Evolutionary conservation across 2,797 vertebrate species (phyloP), one percentile per base, ranked within the genome.

Genomic region (Gymnodraco acuticeps): DNA sequence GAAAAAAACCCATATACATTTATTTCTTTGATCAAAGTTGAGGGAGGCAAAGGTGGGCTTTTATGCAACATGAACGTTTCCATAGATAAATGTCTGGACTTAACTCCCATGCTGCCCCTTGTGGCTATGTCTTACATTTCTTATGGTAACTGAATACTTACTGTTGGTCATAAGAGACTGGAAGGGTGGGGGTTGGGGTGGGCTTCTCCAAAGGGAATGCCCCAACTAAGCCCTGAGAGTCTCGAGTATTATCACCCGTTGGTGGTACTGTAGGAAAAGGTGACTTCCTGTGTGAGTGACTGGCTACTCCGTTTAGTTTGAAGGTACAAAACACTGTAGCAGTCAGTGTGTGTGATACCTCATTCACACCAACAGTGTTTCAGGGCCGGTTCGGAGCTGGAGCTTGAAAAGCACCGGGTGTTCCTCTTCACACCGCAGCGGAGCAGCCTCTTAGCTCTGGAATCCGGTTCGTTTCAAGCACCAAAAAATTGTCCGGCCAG

Each of bases 171-270:
- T 73, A 66, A 70, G 71, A 46, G 50, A 46, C 48, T 12, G 2
- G 5, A 14, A 41, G 31, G 43, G 11, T 8, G 43, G 64, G 38
- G 48, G 50, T 11, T 11, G 43, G 64, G 38, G 46, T 11, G 60
- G 23, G 51, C 19, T 80, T 68, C 63, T 59, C 62, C 50, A 8
- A 61, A 53, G 83, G 87, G 82, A 79, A 86, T 88, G 71, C 86
- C 87, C 85, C 17, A 5, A 58, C 59, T 89, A 86, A 90, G 77
- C 81, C 64, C 60, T 55, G 54, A 69, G 68, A 79, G 82, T 87
- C 72, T 75, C 38, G 54, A 77, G 76, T 73, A 69, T 93, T 89
- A 83, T 83, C 87, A 82, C 84, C 73, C 50, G 19, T 14, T 20
- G 31, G 61, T 85, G 59, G 47, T 23, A 23, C 23, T 23, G 23